Conservation (phyloP, 2,113 vertebrate genomes). For the Oreotrochilus melanogaster region DNA sequence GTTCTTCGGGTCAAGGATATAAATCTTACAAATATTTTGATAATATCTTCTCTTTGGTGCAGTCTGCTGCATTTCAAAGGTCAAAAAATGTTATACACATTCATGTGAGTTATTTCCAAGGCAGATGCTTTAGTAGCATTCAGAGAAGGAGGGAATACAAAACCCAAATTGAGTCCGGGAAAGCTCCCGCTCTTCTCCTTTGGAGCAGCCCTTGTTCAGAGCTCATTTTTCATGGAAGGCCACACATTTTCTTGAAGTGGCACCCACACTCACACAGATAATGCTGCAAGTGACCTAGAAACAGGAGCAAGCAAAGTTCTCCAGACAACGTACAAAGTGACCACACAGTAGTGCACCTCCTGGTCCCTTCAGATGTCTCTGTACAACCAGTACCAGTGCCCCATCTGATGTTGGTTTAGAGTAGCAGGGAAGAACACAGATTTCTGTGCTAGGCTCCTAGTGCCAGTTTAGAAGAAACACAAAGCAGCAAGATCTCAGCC, state of each 20-base stretch:
- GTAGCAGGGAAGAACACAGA: background rate
- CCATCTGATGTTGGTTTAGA: background rate
- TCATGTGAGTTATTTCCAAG: background rate
- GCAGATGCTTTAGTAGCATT: background rate
- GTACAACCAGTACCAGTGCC: background rate
- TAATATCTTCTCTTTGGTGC: slow-evolving; percentile 31
- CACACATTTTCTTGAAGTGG: background rate
- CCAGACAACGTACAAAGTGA: background rate
- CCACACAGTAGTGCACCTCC: background rate
- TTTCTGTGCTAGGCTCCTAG: background rate
- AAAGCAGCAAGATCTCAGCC: background rate
- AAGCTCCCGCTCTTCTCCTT: background rate
- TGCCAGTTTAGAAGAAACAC: background rate
- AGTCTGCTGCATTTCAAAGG: slow-evolving; percentile 57
- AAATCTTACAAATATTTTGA: background rate
- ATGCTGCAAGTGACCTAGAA: background rate
- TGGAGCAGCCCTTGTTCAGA: background rate
- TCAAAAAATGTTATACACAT: background rate
- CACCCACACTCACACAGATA: background rate
- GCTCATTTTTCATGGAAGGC: background rate
- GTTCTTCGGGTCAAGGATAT: background rate
- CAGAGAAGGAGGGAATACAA: background rate
- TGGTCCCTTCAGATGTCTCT: background rate
- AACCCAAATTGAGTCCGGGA: background rate
- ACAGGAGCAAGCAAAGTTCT: background rate